Evolutionary conservation across 1,140 invertebrate genomes (phyloP).

Genomic region (Drosophila setifemur): DNA sequence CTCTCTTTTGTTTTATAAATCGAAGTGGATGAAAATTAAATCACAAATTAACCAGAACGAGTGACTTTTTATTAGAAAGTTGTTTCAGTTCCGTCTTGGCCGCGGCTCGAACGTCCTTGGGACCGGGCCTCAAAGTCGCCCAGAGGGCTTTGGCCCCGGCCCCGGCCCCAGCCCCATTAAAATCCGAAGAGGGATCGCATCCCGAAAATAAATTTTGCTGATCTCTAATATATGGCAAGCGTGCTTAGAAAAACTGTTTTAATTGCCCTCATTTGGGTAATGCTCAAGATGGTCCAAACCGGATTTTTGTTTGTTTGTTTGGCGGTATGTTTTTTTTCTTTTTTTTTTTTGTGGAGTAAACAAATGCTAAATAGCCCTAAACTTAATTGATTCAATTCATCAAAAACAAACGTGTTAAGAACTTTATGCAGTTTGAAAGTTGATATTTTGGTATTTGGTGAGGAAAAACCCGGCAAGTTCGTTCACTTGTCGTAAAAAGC

Average conservation of each 20-base stretch:
- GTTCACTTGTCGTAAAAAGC: conserved; percentile 43
- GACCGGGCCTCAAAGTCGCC: conserved; percentile 12
- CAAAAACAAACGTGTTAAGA: conserved; percentile 44
- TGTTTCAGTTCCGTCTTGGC: conserved; percentile 73
- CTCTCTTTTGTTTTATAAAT: conserved; percentile 38
- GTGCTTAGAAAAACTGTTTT: conserved; percentile 40
- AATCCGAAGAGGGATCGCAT: conserved; percentile 11
- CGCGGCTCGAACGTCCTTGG: conserved; percentile 51
- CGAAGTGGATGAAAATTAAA: conserved; percentile 67
- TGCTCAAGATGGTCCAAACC: conserved; percentile 36
- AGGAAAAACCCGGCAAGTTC: conserved; percentile 60
- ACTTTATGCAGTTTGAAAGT: conserved; percentile 53
- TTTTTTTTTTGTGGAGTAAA: conserved; percentile 34
- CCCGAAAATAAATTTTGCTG: conserved; percentile 35
- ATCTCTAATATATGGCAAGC: conserved; percentile 51
- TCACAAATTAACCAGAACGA: conserved; percentile 57
- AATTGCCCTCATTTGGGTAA: conserved; percentile 49
- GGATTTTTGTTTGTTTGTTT: conserved; percentile 33
- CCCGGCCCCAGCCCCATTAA: conserved; percentile 1
- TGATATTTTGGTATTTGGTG: conserved; percentile 64
- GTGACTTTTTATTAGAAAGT: conserved; percentile 74
- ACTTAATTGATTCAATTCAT: conserved; percentile 65
- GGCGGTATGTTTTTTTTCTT: conserved; percentile 18
- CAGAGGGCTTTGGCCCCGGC: conserved; percentile 63
- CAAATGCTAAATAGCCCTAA: conserved; percentile 67